phyloP scores from a whole-genome alignment of 2,797 vertebrate genomes.

The Threskiornis aethiopicus region DNA sequence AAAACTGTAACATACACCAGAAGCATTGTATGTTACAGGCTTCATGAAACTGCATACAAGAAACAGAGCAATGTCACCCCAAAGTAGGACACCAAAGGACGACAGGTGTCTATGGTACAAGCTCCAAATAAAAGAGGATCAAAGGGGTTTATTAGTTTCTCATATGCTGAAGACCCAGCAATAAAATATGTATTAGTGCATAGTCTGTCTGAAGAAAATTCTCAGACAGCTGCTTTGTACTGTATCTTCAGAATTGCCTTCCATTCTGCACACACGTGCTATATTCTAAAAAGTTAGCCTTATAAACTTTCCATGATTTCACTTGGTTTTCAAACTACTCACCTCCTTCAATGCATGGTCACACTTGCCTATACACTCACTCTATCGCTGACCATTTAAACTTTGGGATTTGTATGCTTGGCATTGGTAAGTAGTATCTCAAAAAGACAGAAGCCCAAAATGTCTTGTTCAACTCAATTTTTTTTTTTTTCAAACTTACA shows the following conservation, averaged over 20 bases:
- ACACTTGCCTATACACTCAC: neutral
- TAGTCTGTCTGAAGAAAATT: neutral
- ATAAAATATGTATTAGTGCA: neutral
- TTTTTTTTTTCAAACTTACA: neutral
- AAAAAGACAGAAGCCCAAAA: neutral
- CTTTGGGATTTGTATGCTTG: neutral
- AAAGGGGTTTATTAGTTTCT: neutral
- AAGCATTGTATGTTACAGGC: neutral
- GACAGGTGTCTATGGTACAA: neutral
- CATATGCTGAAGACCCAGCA: neutral
- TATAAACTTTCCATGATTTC: neutral
- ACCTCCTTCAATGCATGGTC: neutral
- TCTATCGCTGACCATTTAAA: neutral
- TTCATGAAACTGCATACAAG: neutral
- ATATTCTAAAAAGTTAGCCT: neutral
- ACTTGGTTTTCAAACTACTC: neutral
- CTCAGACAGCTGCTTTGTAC: neutral
- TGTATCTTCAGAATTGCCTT: neutral
- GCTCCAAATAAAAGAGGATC: neutral
- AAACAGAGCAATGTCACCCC: neutral
- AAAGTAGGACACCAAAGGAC: neutral
- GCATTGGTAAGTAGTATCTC: neutral
- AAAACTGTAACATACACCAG: neutral
- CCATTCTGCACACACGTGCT: neutral
- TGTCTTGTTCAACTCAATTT: neutral